Evolutionary conservation across 2,113 vertebrate species (phyloP), one percentile per base, ranked within the genome.

Genomic region (Chloebia gouldiae): DNA sequence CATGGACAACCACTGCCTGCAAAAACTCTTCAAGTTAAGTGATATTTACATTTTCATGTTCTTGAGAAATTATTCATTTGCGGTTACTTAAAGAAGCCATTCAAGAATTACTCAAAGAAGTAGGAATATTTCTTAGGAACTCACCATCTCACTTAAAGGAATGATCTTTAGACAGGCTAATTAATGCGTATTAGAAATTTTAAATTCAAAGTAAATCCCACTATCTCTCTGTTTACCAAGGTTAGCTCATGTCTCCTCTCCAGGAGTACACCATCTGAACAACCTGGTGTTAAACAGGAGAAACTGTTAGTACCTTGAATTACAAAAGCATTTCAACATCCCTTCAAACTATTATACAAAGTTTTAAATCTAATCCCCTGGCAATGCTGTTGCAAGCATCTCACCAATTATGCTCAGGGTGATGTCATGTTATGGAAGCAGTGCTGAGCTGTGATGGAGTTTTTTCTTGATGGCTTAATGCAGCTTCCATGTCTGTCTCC

Each of bases 51-150:
- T 45, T 19, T 44, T 65, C 3, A 0, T 25, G n/a, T 72, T 70
- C 61, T 69, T 37, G 54, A 57, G 28, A 57, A 73, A 77, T 57
- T 76, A 45, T 60, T 92, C 44, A 5, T 65, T 20, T 39, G 23
- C 1, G 70, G 81, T 94, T 95, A 94, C 89, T 95, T 94, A 82
- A 92, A 95, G 91, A 95, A 97, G 96, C 91, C 93, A 92, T 91
- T 95, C 86, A 95, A 92, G 84, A 92, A 78, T 79, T 93, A 95
- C 35, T 94, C 57, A 77, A 87, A 76, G 25, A 27, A 78, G 31
- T 14, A 96, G 65, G 53, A 92, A 89, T 15, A 9, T 89, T 92
- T 91, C 81, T 95, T 69, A 93, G 71, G 39, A 95, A 92, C 87
- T 93, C 91, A 95, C 54, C 84, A 85, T 72, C 93, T 97, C 91